Conservation (phyloP, 2,113 vertebrate genomes). For the Panthera tigris region DNA sequence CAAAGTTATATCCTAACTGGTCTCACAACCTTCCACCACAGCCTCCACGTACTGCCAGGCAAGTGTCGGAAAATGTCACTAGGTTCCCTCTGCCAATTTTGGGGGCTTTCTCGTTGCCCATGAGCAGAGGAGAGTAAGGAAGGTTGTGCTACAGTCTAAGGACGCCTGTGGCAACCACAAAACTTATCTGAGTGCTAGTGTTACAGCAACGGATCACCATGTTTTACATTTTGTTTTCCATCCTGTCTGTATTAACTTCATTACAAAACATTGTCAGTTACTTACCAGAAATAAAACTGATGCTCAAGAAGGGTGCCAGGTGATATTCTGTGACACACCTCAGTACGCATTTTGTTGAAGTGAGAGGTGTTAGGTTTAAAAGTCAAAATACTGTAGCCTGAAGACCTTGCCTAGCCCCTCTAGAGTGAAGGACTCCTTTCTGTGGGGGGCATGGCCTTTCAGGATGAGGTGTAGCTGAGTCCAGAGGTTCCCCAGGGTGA, state of each 20-base stretch:
- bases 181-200: neutral
- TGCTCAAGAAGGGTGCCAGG: neutral
- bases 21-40: neutral
- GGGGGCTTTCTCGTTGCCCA: neutral
- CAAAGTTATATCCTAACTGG: neutral
- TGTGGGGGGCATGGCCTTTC: neutral
- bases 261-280: neutral
- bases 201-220: neutral
- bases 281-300: neutral
- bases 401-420: neutral
- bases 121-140: neutral
- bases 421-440: neutral
- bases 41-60: rapidly evolving
- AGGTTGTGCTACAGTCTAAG: neutral
- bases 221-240: neutral
- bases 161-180: neutral
- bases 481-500: neutral
- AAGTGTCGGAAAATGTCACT: neutral
- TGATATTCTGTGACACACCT: neutral
- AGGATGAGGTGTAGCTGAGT: neutral
- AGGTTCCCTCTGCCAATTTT: neutral
- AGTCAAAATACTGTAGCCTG: neutral
- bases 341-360: neutral
- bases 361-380: neutral
- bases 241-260: neutral